Evolutionary conservation across 2,113 vertebrate species (phyloP).

Genomic region (Pituophis catenifer): DNA sequence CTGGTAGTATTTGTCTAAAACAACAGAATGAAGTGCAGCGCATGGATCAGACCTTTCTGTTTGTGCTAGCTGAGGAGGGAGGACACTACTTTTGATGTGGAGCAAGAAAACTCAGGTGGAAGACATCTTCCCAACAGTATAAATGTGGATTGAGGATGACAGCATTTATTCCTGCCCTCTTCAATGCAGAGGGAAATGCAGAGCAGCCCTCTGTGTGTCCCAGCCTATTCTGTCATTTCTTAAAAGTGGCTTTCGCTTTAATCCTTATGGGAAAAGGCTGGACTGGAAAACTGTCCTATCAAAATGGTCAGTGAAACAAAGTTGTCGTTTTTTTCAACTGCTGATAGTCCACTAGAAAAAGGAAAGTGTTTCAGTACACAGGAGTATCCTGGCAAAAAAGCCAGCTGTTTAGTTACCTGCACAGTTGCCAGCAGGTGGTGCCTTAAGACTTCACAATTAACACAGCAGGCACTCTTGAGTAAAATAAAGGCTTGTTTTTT

Average conservation of each 20-base stretch:
- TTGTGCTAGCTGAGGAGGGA: not conserved
- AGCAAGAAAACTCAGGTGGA: not conserved
- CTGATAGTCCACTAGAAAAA: not conserved
- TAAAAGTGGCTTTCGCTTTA: not conserved
- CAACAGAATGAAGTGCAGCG: not conserved
- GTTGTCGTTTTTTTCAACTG: not conserved
- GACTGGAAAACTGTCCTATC: not conserved
- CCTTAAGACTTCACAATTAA: not conserved
- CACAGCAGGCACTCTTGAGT: not conserved
- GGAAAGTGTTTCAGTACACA: not conserved
- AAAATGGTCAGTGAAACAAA: not conserved
- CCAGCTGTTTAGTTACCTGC: not conserved
- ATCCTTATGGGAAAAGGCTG: not conserved
- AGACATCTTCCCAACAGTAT: not conserved
- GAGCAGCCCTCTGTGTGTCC: not conserved
- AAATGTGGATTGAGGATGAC: not conserved
- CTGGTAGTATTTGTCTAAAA: not conserved
- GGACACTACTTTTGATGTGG: not conserved
- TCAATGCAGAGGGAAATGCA: not conserved
- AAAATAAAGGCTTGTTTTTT: not conserved
- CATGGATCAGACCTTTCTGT: not conserved
- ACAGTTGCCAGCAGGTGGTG: not conserved
- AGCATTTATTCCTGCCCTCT: not conserved
- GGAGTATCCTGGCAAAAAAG: not conserved
- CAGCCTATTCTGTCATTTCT: not conserved